phyloP scores from a whole-genome alignment of 2,113 vertebrate genomes.

The Alouatta palliata region DNA sequence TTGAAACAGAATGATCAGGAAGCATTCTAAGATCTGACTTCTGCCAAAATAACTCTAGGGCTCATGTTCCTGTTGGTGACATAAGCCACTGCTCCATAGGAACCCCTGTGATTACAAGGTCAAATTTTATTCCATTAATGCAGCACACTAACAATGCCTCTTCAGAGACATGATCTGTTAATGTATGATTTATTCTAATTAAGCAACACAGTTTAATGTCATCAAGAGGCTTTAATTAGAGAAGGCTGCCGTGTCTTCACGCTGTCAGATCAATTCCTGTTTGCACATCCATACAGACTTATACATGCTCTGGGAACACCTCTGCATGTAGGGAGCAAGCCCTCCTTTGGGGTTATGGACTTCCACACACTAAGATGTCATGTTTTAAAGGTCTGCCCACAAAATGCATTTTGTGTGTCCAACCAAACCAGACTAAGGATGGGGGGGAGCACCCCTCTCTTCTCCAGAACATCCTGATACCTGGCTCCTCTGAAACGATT shows the following conservation, averaged over 20 bases:
- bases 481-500: background rate
- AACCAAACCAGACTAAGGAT: background rate
- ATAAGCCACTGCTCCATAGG: background rate
- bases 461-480: background rate
- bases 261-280: conserved; percentile 44
- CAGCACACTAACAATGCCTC: conserved; percentile 7
- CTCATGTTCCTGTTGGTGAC: background rate
- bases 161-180: conserved; percentile 46
- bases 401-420: background rate
- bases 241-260: conserved; percentile 27
- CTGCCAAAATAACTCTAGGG: background rate
- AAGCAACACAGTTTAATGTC: conserved; percentile 61
- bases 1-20: background rate
- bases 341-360: background rate
- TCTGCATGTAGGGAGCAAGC: background rate
- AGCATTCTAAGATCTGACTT: background rate
- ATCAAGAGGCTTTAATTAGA: conserved; percentile 68
- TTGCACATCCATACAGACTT: background rate
- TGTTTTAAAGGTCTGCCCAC: background rate
- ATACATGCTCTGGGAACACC: background rate
- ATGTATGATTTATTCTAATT: conserved; percentile 66
- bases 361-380: background rate
- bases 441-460: background rate
- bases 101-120: background rate
- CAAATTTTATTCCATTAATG: conserved; percentile 15